phyloP scores from a whole-genome alignment of 2,888 invertebrate genomes.

The Fragum whitleyi region DNA sequence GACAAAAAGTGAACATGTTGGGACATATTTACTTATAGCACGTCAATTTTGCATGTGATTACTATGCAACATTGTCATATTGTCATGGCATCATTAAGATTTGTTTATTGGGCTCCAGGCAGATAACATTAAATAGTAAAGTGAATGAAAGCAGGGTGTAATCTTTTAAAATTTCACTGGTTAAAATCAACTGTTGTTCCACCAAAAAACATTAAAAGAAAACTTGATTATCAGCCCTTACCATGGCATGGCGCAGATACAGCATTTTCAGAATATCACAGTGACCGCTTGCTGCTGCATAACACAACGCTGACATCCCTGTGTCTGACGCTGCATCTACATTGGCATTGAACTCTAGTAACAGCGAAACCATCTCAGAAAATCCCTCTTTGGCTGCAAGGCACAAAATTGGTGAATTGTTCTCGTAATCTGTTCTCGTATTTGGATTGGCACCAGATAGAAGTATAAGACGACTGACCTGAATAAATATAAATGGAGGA shows the following conservation, averaged over 20 bases:
- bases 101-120: too few species aligned
- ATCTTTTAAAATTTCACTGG: too few species aligned
- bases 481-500: conserved; percentile 48
- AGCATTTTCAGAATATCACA: conserved; percentile 90
- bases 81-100: too few species aligned
- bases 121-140: too few species aligned
- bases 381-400: conserved; percentile 97
- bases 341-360: conserved; percentile 96
- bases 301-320: conserved; percentile 94
- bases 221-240: conserved; percentile 53
- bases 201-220: background rate
- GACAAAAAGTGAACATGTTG: too few species aligned
- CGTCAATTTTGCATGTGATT: too few species aligned
- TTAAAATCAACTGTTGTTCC: too few species aligned
- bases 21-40: too few species aligned
- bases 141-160: too few species aligned
- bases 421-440: conserved; percentile 90
- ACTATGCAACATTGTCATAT: too few species aligned
- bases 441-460: conserved; percentile 96
- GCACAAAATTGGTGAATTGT: conserved; percentile 90
- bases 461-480: conserved; percentile 94
- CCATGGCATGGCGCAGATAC: conserved; percentile 86
- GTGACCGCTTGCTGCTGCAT: conserved; percentile 95
- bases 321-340: conserved; percentile 94
- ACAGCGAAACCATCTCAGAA: conserved; percentile 94